Conservation (phyloP, 1,140 invertebrate species). For the Aphaenogaster ashmeadi region DNA sequence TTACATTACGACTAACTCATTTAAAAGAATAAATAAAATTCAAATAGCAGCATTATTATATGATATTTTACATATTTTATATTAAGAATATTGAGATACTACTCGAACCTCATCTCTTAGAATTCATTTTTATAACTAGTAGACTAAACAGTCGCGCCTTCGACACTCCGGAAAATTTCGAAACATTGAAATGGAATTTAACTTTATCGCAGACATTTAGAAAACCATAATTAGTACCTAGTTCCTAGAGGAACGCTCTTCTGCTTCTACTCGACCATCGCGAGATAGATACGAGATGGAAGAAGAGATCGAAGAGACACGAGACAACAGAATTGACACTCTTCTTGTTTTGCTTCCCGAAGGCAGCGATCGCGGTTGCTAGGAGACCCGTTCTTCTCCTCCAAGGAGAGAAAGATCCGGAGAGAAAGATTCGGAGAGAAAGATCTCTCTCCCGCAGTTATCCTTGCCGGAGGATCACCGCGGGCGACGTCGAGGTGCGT, state of each 20-base stretch:
- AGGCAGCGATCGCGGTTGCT: background rate
- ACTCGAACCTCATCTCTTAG: background rate
- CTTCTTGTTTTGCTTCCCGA: background rate
- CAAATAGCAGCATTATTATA: background rate
- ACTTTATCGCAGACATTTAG: background rate
- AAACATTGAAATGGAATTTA: too few species aligned
- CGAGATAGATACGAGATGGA: too few species aligned
- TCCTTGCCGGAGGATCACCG: slow-evolving; percentile 27
- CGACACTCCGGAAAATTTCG: background rate
- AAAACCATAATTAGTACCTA: background rate
- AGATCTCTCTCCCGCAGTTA: slow-evolving; percentile 20
- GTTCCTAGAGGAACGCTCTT: background rate
- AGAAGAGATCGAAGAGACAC: slow-evolving; percentile 2
- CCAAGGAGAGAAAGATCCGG: background rate
- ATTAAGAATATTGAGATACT: background rate
- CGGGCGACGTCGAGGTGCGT: slow-evolving; percentile 16
- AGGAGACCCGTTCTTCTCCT: background rate
- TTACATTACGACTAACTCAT: background rate
- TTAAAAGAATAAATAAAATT: background rate
- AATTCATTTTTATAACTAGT: background rate
- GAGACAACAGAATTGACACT: background rate
- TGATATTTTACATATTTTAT: background rate
- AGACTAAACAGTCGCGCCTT: background rate
- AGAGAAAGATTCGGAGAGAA: background rate
- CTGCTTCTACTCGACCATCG: background rate